Conservation (phyloP, 2,888 invertebrate species). For the Himalopsyche anomala region DNA sequence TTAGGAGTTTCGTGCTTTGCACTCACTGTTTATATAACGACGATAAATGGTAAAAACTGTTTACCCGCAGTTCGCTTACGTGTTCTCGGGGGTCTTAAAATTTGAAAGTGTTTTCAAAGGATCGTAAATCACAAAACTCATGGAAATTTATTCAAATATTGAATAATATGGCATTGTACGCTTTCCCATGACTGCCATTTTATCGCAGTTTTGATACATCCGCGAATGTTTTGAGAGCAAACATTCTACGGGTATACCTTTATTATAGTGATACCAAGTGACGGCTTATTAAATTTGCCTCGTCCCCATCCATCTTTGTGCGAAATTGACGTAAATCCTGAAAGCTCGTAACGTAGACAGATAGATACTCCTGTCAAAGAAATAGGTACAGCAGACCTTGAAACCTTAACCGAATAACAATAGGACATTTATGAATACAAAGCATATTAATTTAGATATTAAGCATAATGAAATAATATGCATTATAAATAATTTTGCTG, state of each 20-base stretch:
- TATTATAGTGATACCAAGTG: constrained; percentile 26
- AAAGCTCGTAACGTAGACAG: background rate
- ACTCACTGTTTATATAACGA: too few species aligned
- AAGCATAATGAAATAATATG: too few species aligned
- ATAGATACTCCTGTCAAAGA: background rate
- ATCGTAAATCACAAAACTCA: too few species aligned
- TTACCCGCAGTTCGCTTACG: too few species aligned
- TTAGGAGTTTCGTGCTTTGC: too few species aligned
- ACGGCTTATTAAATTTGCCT: constrained; percentile 26
- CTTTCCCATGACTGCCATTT: background rate
- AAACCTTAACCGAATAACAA: background rate
- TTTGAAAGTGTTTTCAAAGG: too few species aligned
- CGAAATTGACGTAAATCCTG: background rate
- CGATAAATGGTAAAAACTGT: too few species aligned
- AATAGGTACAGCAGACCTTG: background rate
- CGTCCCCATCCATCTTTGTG: constrained; percentile 7
- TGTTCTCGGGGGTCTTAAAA: too few species aligned
- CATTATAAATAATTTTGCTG: too few species aligned
- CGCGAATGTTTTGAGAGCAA: constrained; percentile 19
- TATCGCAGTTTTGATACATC: constrained; percentile 20
- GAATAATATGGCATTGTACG: background rate
- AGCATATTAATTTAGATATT: too few species aligned
- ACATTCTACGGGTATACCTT: constrained; percentile 20
- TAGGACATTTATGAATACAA: background rate
- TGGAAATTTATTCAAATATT: too few species aligned